Evolutionary conservation across 2,797 vertebrate species (phyloP).

Genomic region (Hyperoplus lanceolatus): DNA sequence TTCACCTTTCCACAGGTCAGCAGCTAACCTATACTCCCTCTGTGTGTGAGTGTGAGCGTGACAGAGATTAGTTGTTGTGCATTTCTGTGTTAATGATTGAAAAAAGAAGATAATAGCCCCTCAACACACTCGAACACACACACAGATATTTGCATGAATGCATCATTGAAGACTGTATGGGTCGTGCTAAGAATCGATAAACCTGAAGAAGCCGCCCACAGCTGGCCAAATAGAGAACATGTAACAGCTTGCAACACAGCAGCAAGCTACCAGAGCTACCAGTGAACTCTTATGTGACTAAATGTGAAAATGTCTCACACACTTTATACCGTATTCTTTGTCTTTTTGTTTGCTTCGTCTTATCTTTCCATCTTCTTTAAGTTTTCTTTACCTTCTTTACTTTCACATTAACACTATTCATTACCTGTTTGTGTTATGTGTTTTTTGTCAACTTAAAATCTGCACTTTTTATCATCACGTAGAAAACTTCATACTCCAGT

Average conservation of each 20-base stretch:
- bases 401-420: neutral
- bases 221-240: too few relatives aligned
- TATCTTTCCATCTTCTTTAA: neutral
- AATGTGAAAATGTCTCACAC: too few relatives aligned
- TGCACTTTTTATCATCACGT: too few relatives aligned
- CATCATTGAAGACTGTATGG: too few relatives aligned
- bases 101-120: slow-evolving; percentile 22
- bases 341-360: neutral
- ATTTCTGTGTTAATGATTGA: slow-evolving; percentile 29
- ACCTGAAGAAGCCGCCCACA: too few relatives aligned
- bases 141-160: slow-evolving; percentile 5
- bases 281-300: too few relatives aligned
- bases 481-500: too few relatives aligned
- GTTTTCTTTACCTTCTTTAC: neutral
- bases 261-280: too few relatives aligned
- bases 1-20: slow-evolving; percentile 57
- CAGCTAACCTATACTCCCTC: slow-evolving; percentile 56
- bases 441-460: too few relatives aligned
- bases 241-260: too few relatives aligned
- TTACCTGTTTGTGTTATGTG: neutral
- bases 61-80: slow-evolving; percentile 13
- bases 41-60: slow-evolving; percentile 18
- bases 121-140: slow-evolving; percentile 1
- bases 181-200: too few relatives aligned
- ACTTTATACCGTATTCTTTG: too few relatives aligned